A percentile compares a stretch with the other conserved stretches of the same genome.
phyloP scores from a whole-genome alignment of 2,888 invertebrate species.

The Caenorhabditis angaria region DNA sequence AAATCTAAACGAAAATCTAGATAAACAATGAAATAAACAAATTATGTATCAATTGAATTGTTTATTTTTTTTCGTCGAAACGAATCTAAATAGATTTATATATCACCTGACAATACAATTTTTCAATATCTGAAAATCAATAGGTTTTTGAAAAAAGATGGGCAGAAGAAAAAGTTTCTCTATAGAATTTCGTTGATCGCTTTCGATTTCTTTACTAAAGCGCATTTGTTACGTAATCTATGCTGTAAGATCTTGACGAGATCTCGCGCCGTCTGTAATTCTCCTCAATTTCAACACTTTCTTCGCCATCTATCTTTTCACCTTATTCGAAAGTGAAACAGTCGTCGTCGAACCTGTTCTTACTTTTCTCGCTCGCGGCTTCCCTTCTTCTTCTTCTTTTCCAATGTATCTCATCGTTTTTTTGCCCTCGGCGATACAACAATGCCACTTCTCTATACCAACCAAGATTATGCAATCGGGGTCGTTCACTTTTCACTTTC shows the following conservation, averaged over 20 bases:
- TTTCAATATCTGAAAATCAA: too few relatives aligned
- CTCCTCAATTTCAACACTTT: conserved; percentile 10
- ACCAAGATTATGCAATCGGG: conserved; percentile 39
- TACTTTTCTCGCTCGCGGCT: conserved; percentile 46
- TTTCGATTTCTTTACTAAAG: conserved; percentile 16
- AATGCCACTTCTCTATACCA: background rate
- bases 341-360: conserved; percentile 39
- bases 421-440: background rate
- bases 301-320: conserved; percentile 14
- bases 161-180: background rate
- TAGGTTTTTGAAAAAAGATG: too few relatives aligned
- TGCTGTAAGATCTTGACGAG: conserved; percentile 42
- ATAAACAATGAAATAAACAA: too few relatives aligned
- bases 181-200: background rate
- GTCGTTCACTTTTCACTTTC: conserved; percentile 7
- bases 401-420: conserved; percentile 7
- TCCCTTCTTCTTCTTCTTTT: conserved; percentile 24
- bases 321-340: conserved; percentile 43
- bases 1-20: too few relatives aligned
- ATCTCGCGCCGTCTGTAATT: conserved; percentile 20
- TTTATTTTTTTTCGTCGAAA: background rate
- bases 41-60: background rate
- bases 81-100: too few relatives aligned
- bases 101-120: too few relatives aligned
- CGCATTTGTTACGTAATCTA: conserved; percentile 23